A percentile compares a stretch with the other conserved stretches of the same genome.
These are phyloP conservation scores for Temnothorax rugatulus DNA, from an alignment of 2,888 invertebrate genomes.

Conservation along the genomic window DNA sequence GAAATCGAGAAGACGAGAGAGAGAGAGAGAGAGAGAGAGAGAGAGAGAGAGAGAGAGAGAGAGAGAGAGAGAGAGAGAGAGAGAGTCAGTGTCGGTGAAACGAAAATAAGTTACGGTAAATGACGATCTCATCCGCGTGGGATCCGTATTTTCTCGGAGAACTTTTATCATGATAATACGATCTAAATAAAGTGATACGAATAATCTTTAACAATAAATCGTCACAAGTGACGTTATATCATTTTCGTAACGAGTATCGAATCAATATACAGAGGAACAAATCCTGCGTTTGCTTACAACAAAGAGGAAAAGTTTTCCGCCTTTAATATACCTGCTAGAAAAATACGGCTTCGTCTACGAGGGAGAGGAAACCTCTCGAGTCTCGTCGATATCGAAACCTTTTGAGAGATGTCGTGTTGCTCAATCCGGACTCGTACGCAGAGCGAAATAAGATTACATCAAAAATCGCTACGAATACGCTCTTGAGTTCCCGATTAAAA, in stretches of 20 bases:
- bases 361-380: slow-evolving; percentile 20
- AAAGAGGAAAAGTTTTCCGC: neutral
- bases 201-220: slow-evolving; percentile 1
- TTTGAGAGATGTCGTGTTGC: slow-evolving; percentile 16
- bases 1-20: slow-evolving; percentile 25
- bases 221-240: neutral
- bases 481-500: slow-evolving; percentile 42
- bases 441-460: slow-evolving; percentile 34
- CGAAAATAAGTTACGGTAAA: slow-evolving; percentile 7
- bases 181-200: neutral
- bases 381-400: slow-evolving; percentile 13
- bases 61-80: neutral
- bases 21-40: too few relatives aligned
- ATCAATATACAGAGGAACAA: too few relatives aligned
- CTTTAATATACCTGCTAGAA: neutral
- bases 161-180: slow-evolving; percentile 14
- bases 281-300: neutral
- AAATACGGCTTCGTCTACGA: slow-evolving; percentile 38
- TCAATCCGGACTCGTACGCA: neutral
- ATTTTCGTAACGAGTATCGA: neutral
- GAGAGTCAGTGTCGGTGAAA: neutral
- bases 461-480: slow-evolving; percentile 27
- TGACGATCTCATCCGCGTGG: neutral
- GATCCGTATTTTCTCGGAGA: neutral
- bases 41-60: neutral